Conservation (phyloP, 2,113 vertebrate genomes). For the Canis aureus region DNA sequence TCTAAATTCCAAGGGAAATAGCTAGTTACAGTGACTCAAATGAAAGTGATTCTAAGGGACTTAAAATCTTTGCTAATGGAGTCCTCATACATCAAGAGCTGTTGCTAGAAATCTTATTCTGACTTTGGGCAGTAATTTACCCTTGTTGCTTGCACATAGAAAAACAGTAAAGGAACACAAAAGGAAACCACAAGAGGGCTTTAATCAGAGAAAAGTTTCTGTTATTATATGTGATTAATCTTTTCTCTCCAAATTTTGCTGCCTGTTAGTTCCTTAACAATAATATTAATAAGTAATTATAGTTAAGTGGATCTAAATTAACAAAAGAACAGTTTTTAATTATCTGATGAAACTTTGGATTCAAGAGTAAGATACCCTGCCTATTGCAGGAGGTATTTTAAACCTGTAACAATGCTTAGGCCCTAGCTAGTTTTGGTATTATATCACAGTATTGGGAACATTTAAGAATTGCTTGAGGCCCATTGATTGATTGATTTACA, state of each 20-base stretch:
- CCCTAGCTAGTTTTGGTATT: constrained; percentile 38
- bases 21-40: constrained; percentile 40
- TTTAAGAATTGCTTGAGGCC: constrained; percentile 51
- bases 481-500: constrained; percentile 49
- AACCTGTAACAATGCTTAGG: constrained; percentile 38
- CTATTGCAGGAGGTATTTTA: constrained; percentile 58
- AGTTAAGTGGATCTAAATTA: constrained; percentile 55
- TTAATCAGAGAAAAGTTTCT: constrained; percentile 46
- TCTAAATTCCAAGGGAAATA: constrained; percentile 51
- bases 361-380: constrained; percentile 12
- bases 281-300: neutral
- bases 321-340: constrained; percentile 33
- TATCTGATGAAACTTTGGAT: constrained; percentile 36
- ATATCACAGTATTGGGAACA: constrained; percentile 42
- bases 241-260: constrained; percentile 60
- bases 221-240: constrained; percentile 19
- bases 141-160: constrained; percentile 40
- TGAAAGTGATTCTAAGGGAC: constrained; percentile 54
- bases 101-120: constrained; percentile 18
- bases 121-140: constrained; percentile 53
- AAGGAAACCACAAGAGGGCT: neutral
- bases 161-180: constrained; percentile 48
- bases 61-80: constrained; percentile 47
- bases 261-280: constrained; percentile 56
- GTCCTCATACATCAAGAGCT: constrained; percentile 52